Evolutionary conservation across 2,797 vertebrate species (phyloP).

Genomic region (Chrysocyon brachyurus): DNA sequence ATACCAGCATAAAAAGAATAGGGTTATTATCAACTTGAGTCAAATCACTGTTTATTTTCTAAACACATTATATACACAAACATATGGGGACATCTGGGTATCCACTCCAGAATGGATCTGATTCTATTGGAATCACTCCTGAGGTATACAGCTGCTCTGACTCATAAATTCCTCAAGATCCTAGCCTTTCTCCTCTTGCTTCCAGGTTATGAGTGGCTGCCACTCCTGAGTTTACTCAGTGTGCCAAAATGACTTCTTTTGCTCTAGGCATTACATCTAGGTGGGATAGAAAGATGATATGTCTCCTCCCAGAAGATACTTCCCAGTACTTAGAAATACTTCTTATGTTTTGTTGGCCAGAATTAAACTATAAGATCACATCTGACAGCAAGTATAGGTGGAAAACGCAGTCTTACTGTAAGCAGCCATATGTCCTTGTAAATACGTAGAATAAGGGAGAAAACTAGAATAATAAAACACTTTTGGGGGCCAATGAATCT

Average conservation of each 20-base stretch:
- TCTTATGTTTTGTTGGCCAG: neutral
- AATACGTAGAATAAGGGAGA: neutral
- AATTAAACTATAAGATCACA: neutral
- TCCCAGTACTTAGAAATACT: neutral
- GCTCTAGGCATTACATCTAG: neutral
- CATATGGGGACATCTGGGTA: neutral
- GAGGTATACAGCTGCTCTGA: neutral
- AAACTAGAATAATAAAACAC: neutral
- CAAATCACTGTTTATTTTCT: slow-evolving; percentile 27
- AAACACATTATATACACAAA: neutral
- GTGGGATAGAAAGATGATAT: neutral
- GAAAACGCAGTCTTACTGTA: neutral
- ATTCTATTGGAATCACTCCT: neutral
- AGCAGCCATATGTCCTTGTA: neutral
- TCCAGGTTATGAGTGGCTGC: neutral
- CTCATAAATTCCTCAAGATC: neutral
- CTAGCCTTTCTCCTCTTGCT: neutral
- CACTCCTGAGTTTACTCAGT: neutral
- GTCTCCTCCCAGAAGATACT: neutral
- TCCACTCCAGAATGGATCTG: neutral
- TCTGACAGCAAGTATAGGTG: neutral
- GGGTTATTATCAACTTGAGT: neutral
- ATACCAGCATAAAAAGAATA: neutral
- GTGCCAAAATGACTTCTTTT: neutral
- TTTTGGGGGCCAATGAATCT: neutral